Evolutionary conservation across 1,140 invertebrate genomes (phyloP).

Genomic region (Dendroctonus ponderosae): DNA sequence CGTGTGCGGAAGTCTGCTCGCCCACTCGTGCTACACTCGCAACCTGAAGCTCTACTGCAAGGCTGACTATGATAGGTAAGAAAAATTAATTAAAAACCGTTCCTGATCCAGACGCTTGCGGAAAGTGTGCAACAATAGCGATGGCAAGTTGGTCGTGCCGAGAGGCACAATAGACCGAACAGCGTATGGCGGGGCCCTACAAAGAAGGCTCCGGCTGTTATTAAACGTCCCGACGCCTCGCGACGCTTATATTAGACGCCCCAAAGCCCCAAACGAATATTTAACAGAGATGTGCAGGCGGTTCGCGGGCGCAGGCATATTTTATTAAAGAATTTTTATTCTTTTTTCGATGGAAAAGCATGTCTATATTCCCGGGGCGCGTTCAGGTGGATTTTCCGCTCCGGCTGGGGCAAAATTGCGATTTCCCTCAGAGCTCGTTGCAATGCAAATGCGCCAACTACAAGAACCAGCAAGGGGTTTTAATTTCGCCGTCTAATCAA

Average conservation of each 20-base stretch:
- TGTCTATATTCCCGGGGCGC: constrained; percentile 7
- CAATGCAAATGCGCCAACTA: too few relatives aligned
- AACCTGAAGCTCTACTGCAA: constrained; percentile 95
- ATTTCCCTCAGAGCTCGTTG: neutral
- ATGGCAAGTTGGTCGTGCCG: neutral
- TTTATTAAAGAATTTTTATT: constrained; percentile 34
- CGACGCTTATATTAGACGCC: constrained; percentile 36
- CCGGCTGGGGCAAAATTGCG: constrained; percentile 9
- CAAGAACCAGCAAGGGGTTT: too few relatives aligned
- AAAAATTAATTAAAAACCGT: neutral
- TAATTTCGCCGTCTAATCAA: too few relatives aligned
- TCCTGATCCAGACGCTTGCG: too few relatives aligned
- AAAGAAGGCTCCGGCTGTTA: constrained; percentile 30
- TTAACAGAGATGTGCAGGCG: constrained; percentile 28
- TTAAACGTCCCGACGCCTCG: constrained; percentile 40
- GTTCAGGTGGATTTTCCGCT: constrained; percentile 14
- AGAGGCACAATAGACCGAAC: neutral
- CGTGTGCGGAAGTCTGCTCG: constrained; percentile 82
- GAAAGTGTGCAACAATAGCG: too few relatives aligned
- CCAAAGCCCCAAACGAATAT: constrained; percentile 36
- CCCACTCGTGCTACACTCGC: constrained; percentile 85
- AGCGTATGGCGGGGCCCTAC: constrained; percentile 9
- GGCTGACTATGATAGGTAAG: constrained; percentile 87
- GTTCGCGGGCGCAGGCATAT: constrained; percentile 17
- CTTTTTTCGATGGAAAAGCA: constrained; percentile 16